Evolutionary conservation across 1,140 invertebrate genomes (phyloP).

Genomic region (Caerostris extrusa): DNA sequence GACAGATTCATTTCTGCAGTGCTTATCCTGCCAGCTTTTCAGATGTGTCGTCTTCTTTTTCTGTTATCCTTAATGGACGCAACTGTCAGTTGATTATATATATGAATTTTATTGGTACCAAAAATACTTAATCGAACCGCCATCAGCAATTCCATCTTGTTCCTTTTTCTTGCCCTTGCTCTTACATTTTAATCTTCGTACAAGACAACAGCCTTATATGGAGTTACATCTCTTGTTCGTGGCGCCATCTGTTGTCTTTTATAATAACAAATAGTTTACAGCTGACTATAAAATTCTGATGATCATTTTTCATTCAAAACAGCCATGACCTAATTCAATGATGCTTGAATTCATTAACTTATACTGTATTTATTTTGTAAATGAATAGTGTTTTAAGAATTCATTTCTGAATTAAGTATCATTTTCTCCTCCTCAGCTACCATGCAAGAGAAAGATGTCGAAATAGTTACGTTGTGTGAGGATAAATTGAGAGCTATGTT

Average conservation of each 20-base stretch:
- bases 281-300: not conserved
- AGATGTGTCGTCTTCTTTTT: no score
- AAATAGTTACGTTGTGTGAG: slow-evolving; percentile 91
- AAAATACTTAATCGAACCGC: no score
- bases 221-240: no score
- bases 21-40: no score
- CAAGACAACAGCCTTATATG: no score
- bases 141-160: no score
- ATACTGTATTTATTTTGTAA: not conserved
- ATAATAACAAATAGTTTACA: not conserved
- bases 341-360: not conserved
- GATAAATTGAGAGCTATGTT: slow-evolving; percentile 93
- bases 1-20: no score
- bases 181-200: no score
- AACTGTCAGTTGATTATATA: no score
- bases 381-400: not conserved
- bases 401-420: no score
- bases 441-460: slow-evolving; percentile 91
- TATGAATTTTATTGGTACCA: no score
- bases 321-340: not conserved
- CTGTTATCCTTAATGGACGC: not conserved
- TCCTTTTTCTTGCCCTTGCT: not conserved
- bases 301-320: not conserved
- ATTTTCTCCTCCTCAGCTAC: slow-evolving; percentile 83
- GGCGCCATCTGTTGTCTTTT: no score